Evolutionary conservation across 2,888 invertebrate species (phyloP).

Genomic region (Pandemis cinnamomeana): DNA sequence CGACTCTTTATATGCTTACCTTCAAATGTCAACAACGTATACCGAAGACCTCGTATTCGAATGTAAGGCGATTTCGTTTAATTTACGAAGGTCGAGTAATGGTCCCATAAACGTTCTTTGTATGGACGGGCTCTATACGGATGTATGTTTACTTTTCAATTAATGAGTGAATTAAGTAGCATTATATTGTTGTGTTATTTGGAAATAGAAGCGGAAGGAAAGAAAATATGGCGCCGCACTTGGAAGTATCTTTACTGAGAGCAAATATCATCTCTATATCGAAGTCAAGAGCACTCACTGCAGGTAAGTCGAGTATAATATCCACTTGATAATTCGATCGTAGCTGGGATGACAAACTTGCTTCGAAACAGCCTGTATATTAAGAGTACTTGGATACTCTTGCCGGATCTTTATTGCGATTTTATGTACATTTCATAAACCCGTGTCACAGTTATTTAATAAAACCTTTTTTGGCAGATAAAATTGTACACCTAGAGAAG

Average conservation of each 20-base stretch:
- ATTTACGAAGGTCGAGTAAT: constrained; percentile 57
- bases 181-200: neutral
- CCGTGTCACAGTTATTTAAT: neutral
- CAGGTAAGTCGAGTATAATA: neutral
- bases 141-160: constrained; percentile 9
- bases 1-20: constrained; percentile 73
- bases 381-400: constrained; percentile 9
- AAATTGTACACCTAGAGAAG: neutral
- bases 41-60: constrained; percentile 56
- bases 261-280: constrained; percentile 33
- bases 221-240: neutral
- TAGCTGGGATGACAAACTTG: constrained; percentile 19
- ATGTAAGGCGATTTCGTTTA: constrained; percentile 64
- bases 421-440: constrained; percentile 5
- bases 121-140: constrained; percentile 14
- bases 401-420: constrained; percentile 2
- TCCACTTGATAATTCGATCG: constrained; percentile 30
- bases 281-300: constrained; percentile 23
- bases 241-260: constrained; percentile 10
- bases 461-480: neutral
- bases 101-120: constrained; percentile 46
- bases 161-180: neutral
- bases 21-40: constrained; percentile 70
- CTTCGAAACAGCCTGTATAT: constrained; percentile 21
- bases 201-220: neutral